phyloP scores from a whole-genome alignment of 2,113 vertebrate genomes.

The Tachuris rubrigastra region DNA sequence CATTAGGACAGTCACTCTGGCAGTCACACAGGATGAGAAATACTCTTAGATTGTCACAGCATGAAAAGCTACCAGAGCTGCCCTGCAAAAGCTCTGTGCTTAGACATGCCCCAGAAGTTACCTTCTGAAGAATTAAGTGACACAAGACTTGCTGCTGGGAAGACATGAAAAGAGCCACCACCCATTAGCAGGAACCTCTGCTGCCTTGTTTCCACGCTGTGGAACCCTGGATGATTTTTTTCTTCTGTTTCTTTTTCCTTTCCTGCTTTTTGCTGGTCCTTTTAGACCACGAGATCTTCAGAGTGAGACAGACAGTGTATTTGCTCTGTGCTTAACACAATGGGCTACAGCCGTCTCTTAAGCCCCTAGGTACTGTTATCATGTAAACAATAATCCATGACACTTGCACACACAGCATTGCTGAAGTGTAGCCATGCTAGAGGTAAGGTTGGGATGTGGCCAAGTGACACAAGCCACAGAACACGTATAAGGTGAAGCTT shows the following conservation, averaged over 20 bases:
- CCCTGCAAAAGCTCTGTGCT: neutral
- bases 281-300: neutral
- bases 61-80: neutral
- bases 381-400: neutral
- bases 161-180: neutral
- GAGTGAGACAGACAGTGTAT: neutral
- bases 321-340: neutral
- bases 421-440: neutral
- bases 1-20: neutral
- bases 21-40: neutral
- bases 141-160: neutral
- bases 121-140: neutral
- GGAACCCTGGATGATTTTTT: neutral
- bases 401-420: neutral
- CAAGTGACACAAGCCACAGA: conserved; percentile 16
- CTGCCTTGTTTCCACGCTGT: neutral
- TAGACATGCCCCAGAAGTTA: neutral
- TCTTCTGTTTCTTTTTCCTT: neutral
- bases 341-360: neutral
- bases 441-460: neutral
- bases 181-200: neutral
- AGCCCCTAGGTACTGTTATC: neutral
- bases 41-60: neutral
- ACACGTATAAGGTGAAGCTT: neutral
- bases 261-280: neutral